phyloP scores from a whole-genome alignment of 2,888 invertebrate genomes.

The Hesperia comma region DNA sequence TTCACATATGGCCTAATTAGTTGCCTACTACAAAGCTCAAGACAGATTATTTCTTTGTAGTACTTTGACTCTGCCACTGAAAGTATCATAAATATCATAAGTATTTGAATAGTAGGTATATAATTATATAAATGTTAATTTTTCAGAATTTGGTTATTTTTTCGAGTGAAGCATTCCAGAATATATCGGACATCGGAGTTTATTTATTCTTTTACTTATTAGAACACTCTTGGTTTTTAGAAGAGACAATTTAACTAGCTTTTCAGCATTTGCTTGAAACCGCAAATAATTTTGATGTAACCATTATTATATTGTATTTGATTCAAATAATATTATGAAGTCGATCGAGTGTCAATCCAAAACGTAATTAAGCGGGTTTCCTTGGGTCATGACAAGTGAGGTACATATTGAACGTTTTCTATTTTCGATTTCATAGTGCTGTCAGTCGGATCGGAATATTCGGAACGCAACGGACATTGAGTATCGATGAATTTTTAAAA shows the following conservation, averaged over 20 bases:
- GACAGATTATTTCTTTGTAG: slow-evolving; percentile 21
- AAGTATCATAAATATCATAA: too few species aligned
- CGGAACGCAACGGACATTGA: slow-evolving; percentile 60
- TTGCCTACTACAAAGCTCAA: not conserved
- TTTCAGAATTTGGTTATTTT: too few species aligned
- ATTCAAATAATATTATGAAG: too few species aligned
- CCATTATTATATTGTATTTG: not conserved
- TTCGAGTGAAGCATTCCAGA: not conserved
- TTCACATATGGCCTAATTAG: not conserved
- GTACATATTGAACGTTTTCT: slow-evolving; percentile 18
- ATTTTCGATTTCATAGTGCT: slow-evolving; percentile 23
- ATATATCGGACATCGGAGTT: not conserved
- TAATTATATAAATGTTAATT: too few species aligned
- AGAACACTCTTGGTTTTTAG: too few species aligned
- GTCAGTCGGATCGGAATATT: slow-evolving; percentile 57
- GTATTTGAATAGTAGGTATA: too few species aligned
- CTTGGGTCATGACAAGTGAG: slow-evolving; percentile 12
- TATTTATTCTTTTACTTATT: too few species aligned
- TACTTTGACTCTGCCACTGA: not conserved
- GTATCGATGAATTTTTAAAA: slow-evolving; percentile 78
- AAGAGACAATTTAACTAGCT: too few species aligned
- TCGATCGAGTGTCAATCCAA: not conserved
- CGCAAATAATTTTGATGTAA: not conserved
- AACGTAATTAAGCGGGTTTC: not conserved
- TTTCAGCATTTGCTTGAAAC: too few species aligned